Evolutionary conservation across 1,140 invertebrate species (phyloP), one percentile per base, ranked within the genome.

Genomic region (Zaprionus tsacasi): DNA sequence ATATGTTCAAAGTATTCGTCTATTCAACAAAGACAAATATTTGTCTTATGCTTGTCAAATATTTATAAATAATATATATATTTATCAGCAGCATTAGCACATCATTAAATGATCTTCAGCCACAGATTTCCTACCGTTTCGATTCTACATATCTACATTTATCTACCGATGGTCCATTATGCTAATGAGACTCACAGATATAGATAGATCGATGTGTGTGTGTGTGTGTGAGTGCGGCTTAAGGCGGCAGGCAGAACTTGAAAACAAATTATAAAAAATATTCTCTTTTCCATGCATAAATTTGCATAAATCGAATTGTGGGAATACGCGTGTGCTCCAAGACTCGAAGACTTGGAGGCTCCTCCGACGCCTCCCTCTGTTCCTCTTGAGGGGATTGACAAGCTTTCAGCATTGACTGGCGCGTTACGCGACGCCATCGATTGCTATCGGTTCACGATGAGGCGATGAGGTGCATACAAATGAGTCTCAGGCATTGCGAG

Each of bases 341-440:
- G 43, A 10, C 17, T 17, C 25, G 27, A 38, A 64, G 15, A 35
- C 56, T 17, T 7, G 17, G 38, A 38, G 61, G 27, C 15, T 35
- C 33, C 61, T 45, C 45, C 43, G 60, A 3, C 17, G 4, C 10
- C 11, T 11, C 17, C 11, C 3, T 56, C 43, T 66, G 67, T 45
- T 66, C 40, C 13, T 33, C 30, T 38, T 45, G 40, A 27, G 6
- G 11, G 52, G 40, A 87, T 79, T 79, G 83, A 87, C 83, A 87
- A 83, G 80, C 76, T 87, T 87, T 74, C 74, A 76, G 78, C 80
- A 78, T 78, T 86, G 65, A 73, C 57, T 69, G 75, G 67, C 81
- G 81, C 81, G 78, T 81, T 85, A 82, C 82, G 76, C 82, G 79
- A 79, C 76, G 82, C 74, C 79, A 82, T 78, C 80, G 80, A 89